Conservation (phyloP, 2,797 vertebrate species). For the Chelon auratus region DNA sequence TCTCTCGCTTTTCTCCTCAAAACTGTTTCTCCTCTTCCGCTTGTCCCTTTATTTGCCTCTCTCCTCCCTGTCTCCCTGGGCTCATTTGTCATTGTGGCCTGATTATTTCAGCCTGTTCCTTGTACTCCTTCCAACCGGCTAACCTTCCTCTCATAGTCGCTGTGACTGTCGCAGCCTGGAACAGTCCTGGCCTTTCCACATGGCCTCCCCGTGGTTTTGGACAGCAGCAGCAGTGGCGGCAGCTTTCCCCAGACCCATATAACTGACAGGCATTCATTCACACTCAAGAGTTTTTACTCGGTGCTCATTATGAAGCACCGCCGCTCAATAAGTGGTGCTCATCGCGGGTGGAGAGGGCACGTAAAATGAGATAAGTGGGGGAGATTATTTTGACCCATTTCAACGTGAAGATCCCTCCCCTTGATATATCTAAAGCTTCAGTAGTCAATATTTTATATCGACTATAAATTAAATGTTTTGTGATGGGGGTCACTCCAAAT, state of each 20-base stretch:
- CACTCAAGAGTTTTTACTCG: conserved; percentile 23
- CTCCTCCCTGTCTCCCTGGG: conserved; percentile 72
- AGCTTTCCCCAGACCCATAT: conserved; percentile 25
- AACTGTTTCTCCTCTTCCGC: conserved; percentile 42
- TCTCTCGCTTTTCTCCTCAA: conserved; percentile 41
- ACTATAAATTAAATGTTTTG: background rate
- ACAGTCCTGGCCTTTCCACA: conserved; percentile 42
- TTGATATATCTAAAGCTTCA: background rate
- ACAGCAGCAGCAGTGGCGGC: conserved; percentile 1
- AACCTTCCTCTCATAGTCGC: conserved; percentile 61
- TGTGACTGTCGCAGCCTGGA: conserved; percentile 48
- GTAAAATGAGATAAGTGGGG: conserved; percentile 10
- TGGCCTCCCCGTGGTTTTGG: conserved; percentile 44
- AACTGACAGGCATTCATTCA: conserved; percentile 41
- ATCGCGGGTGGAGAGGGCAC: conserved; percentile 19
- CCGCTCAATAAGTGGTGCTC: conserved; percentile 23
- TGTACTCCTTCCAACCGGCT: conserved; percentile 69
- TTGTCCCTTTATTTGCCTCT: conserved; percentile 51
- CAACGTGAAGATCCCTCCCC: too few species aligned
- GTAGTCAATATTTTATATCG: background rate
- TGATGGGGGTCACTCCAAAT: too few species aligned
- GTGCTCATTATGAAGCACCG: conserved; percentile 22
- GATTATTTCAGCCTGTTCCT: conserved; percentile 84
- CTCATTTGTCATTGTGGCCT: conserved; percentile 87
- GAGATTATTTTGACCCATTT: conserved; percentile 19